These are phyloP conservation scores for Agonum fuliginosum DNA, from an alignment of 2,888 invertebrate genomes.

Conservation along the genomic window DNA sequence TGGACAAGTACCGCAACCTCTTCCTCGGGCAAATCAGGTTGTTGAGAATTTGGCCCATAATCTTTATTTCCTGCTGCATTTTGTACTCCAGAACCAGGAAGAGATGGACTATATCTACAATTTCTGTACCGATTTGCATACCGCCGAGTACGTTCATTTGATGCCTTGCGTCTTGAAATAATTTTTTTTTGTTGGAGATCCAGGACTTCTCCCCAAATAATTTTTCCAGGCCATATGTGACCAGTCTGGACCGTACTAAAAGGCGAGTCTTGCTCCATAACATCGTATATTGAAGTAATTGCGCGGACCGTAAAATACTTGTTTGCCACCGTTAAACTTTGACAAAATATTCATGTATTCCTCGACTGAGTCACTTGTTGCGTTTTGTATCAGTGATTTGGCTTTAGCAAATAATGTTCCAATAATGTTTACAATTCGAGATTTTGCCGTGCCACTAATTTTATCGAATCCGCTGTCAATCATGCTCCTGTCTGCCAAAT, in stretches of 20 bases:
- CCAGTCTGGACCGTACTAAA: not conserved
- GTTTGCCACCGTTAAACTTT: not conserved
- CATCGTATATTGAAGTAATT: not conserved
- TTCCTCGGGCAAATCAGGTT: too few relatives aligned
- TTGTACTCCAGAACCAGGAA: not conserved
- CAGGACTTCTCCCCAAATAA: not conserved
- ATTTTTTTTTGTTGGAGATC: not conserved
- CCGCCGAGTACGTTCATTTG: not conserved
- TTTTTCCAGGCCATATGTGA: not conserved
- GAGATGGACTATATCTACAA: not conserved
- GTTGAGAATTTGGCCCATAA: not conserved
- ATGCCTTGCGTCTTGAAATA: not conserved
- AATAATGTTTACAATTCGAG: not conserved
- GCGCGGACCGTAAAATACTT: not conserved
- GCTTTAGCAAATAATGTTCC: too few relatives aligned
- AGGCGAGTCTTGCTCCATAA: not conserved
- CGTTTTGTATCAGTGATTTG: not conserved
- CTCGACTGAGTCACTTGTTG: not conserved
- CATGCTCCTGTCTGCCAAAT: not conserved
- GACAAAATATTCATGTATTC: not conserved
- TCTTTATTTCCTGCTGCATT: not conserved
- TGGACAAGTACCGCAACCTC: not conserved
- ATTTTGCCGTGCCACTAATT: not conserved
- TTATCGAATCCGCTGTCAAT: not conserved
- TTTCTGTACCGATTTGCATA: not conserved